Base-by-base conservation (phyloP, 2,888 invertebrate species). In the Sphinx pinastri region DNA sequence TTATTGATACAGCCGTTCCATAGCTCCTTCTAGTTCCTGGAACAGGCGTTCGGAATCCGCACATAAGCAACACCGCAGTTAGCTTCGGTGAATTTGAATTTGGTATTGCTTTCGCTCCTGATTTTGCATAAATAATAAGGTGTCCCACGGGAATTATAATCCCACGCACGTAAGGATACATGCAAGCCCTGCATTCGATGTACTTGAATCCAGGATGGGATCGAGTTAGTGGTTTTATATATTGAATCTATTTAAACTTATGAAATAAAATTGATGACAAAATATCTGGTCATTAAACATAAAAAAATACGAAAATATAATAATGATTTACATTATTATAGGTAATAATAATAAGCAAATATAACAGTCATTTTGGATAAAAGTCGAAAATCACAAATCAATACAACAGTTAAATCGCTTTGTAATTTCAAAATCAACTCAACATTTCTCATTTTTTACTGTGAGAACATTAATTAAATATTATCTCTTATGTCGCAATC, bases 111-210 rank as follows among this genome's bases (percentile, higher is more conserved):
- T 54, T 68, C 57, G 19, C 55, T 47, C 60, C 63, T 19, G 63
- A 47, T 63, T 63, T 49, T 63, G 63, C 63, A 63, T 63, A 8
- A 7, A 63, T 63, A 63, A 19, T 49, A 45, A n/a, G 16, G 57
- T 57, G 49, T 60, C 63, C 63, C 63, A 63, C 63, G 47, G 63
- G 63, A 63, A 49, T 63, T 49, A 47, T 12, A 47, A 63, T 19
- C 63, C 63, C 16, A 19, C 6, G 49, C 63, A 63, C 63, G 49
- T 63, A 47, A 13, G n/a, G 16, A 47, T 8, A 13, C 63, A 11
- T 47, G 47, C 49, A 25, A 25, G 4, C 7, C 49, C 19, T 47
- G 19, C 47, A 49, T 63, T 47, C 11, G 19, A 19, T 11, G 19
- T 3, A 11, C 19, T 19, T 55, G 16, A 55, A 55, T 55, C 55